Evolutionary conservation across 2,888 invertebrate species (phyloP).

Genomic region (Nomada fabriciana): DNA sequence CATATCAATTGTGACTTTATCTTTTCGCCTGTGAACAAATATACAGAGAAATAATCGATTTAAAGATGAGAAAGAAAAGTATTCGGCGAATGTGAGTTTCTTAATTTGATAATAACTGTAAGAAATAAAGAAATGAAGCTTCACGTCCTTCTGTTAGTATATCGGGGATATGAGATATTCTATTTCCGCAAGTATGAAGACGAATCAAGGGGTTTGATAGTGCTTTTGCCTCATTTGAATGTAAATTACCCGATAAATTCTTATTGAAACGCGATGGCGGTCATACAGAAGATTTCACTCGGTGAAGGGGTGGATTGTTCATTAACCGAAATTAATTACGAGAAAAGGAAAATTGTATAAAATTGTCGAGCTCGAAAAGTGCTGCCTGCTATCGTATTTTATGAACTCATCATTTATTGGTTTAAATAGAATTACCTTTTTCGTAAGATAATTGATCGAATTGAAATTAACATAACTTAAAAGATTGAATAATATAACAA

Average conservation of each 20-base stretch:
- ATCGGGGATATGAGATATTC: slow-evolving; percentile 19
- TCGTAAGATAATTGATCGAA: no score
- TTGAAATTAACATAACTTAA: no score
- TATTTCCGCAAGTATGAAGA: slow-evolving; percentile 15
- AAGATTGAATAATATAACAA: no score
- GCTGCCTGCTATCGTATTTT: background rate
- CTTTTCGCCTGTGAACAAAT: no score
- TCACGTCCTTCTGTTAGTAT: background rate
- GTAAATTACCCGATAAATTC: slow-evolving; percentile 29
- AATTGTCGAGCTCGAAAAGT: slow-evolving; percentile 1
- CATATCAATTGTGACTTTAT: no score
- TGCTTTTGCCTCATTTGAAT: slow-evolving; percentile 29
- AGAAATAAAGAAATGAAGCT: background rate
- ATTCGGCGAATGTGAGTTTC: no score
- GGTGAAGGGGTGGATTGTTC: slow-evolving; percentile 6
- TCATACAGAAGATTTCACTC: background rate
- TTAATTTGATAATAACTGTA: background rate
- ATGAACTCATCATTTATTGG: background rate
- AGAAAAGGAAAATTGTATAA: background rate
- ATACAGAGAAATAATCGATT: no score
- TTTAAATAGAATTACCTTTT: no score
- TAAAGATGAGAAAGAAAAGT: no score
- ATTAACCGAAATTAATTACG: slow-evolving; percentile 27
- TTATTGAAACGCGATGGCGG: slow-evolving; percentile 11
- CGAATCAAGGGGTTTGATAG: slow-evolving; percentile 1